Base-by-base conservation (phyloP, 2,113 vertebrate genomes). In the Struthio camelus region DNA sequence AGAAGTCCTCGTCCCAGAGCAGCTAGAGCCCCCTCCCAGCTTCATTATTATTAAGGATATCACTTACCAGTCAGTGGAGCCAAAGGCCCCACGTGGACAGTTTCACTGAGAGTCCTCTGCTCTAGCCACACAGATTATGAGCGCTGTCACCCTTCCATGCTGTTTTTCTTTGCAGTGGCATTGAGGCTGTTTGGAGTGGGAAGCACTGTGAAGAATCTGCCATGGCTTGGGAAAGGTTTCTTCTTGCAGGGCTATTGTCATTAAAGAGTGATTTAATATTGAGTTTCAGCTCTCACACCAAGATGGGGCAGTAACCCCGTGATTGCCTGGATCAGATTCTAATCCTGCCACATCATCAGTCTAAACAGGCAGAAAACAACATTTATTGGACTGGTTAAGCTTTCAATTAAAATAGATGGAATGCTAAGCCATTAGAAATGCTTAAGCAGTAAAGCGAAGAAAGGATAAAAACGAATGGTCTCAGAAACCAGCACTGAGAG, bases 401-500 rank as follows among this genome's bases (percentile, higher is more conserved):
- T 91, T 89, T 93, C 53, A 77, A 46, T 94, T 95, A 85, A 97
- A 87, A 91, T 89, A 94, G 80, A 85, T 78, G 75, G 78, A 93
- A 92, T 73, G 27, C 18, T 95, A 91, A 83, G 87, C 69, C 27
- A 46, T 81, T 82, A 87, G 58, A 94, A 91, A 94, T 76, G 53
- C 70, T 85, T 87, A 96, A 94, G 44, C 72, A 91, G 66, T 81
- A 80, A 89, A 94, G 70, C 70, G 53, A 96, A 36, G 80, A 85
- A 70, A 87, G 80, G 48, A 94, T 77, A 89, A 94, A 94, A 95
- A 89, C 80, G 61, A 73, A 73, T 80, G 27, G 18, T 67, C 95
- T 95, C 76, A 94, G 72, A 94, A 96, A 87, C 46, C 25, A 81
- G 36, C 34, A 66, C 34, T 44, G 42, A 90, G 80, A 89, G 13